Conservation (phyloP, 2,113 vertebrate genomes). For the Apistogramma diplotaenia region DNA sequence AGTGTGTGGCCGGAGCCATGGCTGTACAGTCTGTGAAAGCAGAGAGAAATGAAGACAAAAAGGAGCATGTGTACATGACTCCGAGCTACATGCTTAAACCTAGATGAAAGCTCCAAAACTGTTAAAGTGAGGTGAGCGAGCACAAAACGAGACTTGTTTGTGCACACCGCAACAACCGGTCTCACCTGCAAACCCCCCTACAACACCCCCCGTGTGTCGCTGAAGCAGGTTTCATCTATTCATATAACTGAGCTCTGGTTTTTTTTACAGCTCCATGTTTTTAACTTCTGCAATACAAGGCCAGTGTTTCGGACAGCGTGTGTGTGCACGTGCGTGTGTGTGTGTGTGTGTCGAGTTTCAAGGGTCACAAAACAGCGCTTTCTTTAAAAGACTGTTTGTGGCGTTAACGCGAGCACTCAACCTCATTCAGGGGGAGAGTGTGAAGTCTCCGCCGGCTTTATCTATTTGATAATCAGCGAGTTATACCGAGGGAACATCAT, state of each 20-base stretch:
- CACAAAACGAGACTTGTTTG: conserved; percentile 68
- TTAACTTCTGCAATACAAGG: conserved; percentile 52
- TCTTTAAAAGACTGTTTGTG: conserved; percentile 56
- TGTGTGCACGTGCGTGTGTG: background rate
- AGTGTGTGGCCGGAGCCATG: conserved; percentile 54
- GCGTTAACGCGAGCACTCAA: conserved; percentile 31
- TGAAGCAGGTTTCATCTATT: conserved; percentile 60
- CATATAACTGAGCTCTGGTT: conserved; percentile 47
- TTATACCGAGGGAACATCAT: conserved; percentile 47
- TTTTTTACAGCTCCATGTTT: conserved; percentile 49
- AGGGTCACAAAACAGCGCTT: conserved; percentile 60
- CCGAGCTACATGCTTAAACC: conserved; percentile 49
- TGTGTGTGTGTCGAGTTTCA: conserved; percentile 29
- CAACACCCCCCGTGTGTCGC: conserved; percentile 23
- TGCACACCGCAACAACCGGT: conserved; percentile 69
- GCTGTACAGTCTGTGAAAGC: conserved; percentile 34
- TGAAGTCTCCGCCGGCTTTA: conserved; percentile 37
- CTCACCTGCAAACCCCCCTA: conserved; percentile 51
- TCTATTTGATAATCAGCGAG: conserved; percentile 63
- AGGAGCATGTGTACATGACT: conserved; percentile 41
- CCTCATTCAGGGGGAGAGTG: conserved; percentile 19
- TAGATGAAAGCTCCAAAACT: conserved; percentile 66
- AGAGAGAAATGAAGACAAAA: conserved; percentile 52
- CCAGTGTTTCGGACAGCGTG: conserved; percentile 1
- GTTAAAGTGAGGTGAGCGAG: conserved; percentile 58